Conservation (phyloP, 2,888 invertebrate genomes). For the Herminia tarsipennalis region DNA sequence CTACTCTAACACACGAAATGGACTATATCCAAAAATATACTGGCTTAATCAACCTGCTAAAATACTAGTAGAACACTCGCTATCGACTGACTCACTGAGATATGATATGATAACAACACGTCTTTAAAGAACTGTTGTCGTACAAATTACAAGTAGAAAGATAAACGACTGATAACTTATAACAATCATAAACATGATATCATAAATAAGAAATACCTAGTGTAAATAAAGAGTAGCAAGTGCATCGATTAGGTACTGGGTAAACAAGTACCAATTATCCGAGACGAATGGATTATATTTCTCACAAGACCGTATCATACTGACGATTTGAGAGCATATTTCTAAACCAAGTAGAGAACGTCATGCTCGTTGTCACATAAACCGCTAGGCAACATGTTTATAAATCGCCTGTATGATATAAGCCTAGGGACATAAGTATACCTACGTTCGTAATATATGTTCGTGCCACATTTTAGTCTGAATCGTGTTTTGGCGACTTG, state of each 20-base stretch:
- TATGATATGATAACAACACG: constrained; percentile 62
- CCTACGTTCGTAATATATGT: no score
- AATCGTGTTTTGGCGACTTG: no score
- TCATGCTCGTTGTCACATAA: no score
- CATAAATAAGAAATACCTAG: not conserved
- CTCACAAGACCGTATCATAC: not conserved
- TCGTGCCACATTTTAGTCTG: no score
- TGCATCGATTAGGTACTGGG: no score
- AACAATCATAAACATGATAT: constrained; percentile 9
- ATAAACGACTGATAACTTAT: constrained; percentile 28
- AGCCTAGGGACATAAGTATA: no score
- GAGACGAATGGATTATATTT: constrained; percentile 1
- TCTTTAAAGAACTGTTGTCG: constrained; percentile 49
- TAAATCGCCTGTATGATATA: no score
- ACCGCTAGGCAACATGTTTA: no score
- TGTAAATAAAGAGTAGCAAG: no score
- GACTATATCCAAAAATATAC: constrained; percentile 12
- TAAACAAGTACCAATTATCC: constrained; percentile 1
- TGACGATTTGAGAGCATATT: no score
- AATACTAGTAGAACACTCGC: constrained; percentile 46
- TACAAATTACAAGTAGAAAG: constrained; percentile 48
- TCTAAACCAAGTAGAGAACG: no score
- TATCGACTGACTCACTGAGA: constrained; percentile 63
- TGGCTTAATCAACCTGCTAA: constrained; percentile 21
- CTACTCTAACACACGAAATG: constrained; percentile 16